phyloP scores from a whole-genome alignment of 1,140 invertebrate genomes.

The Lamellibrachia luymesi region DNA sequence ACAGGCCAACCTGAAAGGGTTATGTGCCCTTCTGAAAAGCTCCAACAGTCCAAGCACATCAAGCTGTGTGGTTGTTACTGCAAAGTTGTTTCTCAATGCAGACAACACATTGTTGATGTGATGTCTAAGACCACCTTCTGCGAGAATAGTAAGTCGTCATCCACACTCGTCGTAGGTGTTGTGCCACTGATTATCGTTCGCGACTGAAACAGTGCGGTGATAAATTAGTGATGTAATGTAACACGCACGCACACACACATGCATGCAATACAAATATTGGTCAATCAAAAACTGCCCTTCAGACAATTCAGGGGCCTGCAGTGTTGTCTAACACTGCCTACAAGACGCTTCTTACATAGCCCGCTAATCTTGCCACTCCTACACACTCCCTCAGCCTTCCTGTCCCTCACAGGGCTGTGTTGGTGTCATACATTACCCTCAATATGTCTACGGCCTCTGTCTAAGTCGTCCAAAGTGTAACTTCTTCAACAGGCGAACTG shows the following conservation, averaged over 20 bases:
- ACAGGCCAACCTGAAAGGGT: too few species aligned
- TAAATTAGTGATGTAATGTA: not conserved
- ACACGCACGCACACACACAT: not conserved
- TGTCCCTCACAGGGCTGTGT: not conserved
- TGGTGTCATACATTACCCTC: not conserved
- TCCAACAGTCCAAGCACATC: too few species aligned
- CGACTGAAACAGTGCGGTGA: not conserved
- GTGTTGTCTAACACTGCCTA: not conserved
- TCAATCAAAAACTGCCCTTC: not conserved
- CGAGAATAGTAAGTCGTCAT: too few species aligned
- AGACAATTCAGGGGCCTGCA: too few species aligned
- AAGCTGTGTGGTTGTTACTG: too few species aligned
- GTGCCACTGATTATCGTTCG: not conserved
- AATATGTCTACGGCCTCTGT: not conserved
- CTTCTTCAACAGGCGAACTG: not conserved
- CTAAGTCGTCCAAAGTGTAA: not conserved
- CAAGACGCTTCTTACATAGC: not conserved
- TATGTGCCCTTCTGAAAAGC: too few species aligned
- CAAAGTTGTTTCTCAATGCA: too few species aligned
- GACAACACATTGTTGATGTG: too few species aligned
- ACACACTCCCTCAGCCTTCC: not conserved
- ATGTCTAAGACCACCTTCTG: too few species aligned
- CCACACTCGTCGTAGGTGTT: too few species aligned
- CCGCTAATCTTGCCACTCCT: not conserved
- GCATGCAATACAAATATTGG: not conserved